Percentiles rank a stretch among this genome's conserved stretches.
Evolutionary conservation across 2,888 invertebrate species (phyloP).

Genomic region (Monochamus alternatus): DNA sequence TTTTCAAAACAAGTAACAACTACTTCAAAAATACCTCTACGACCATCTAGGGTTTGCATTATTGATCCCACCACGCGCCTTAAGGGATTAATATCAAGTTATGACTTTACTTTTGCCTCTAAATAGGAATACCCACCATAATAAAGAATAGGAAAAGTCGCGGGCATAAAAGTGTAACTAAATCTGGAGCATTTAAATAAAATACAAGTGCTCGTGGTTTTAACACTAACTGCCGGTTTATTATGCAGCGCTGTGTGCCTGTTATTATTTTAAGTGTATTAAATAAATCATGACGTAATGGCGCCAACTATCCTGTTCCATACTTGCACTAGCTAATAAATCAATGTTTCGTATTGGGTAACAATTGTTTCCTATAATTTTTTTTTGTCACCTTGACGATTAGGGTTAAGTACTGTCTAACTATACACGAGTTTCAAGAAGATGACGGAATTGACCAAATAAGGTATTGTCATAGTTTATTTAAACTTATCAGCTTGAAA

Average conservation of each 20-base stretch:
- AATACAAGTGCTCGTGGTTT: neutral
- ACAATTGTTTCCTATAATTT: neutral
- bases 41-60: neutral
- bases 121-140: neutral
- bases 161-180: neutral
- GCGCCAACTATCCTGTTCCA: neutral
- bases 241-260: neutral
- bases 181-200: neutral
- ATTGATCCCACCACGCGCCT: neutral
- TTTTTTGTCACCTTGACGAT: neutral
- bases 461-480: too few relatives aligned
- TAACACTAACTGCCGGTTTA: neutral
- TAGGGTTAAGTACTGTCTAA: neutral
- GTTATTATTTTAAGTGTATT: neutral
- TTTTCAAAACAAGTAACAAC: too few relatives aligned
- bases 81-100: neutral
- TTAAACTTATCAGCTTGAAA: too few relatives aligned
- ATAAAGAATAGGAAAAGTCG: neutral
- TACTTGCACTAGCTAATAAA: neutral
- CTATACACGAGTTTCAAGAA: too few relatives aligned
- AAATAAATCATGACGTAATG: neutral
- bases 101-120: neutral
- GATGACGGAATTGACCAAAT: too few relatives aligned
- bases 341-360: neutral
- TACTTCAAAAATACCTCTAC: neutral